Evolutionary conservation across 1,140 invertebrate genomes (phyloP), one percentile per base, ranked within the genome.

Genomic region (Berghia stephanieae): DNA sequence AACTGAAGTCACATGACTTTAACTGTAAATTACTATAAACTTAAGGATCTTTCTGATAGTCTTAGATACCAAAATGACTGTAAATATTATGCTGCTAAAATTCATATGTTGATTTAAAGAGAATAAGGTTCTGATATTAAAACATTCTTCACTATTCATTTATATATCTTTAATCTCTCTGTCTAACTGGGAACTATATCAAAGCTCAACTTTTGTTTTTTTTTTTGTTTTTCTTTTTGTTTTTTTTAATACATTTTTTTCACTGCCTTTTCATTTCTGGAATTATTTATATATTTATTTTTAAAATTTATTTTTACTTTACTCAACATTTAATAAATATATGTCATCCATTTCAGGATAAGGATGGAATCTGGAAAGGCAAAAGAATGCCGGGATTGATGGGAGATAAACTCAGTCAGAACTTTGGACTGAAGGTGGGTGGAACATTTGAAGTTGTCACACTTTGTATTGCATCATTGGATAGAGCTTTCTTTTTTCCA

Each of bases 371-470:
- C 31, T 96, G 95, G 94, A 96, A 95, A 67, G 98, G 98, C 72
- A 97, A 95, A 40, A 97, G 98, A 91, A 93, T 99, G 94, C 96
- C 97, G 55, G 98, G 98, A 44, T 95, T 98, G 84, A 99, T 99
- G 97, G 98, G 98, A 85, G 90, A 90, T 90, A 79, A 95, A 60
- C 86, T 93, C 91, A 91, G 94, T 80, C 91, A 92, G 44, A 83
- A 93, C 18, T 91, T 91, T 84, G 96, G 96, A 31, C 86, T 95
- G 6, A 93, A 93, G 89, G 93, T 93, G 86, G 86, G 78, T 49
- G 5, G 18, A 72, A 10, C 44, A 21, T n/a, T 49, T 60, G 44
- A 36, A 34, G 6, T 36, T 36, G 24, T 38, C n/a, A n/a, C n/a
- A n/a, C n/a, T n/a, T n/a, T n/a, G n/a, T n/a, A n/a, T n/a, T n/a